Evolutionary conservation across 2,113 vertebrate genomes (phyloP), one percentile per base, ranked within the genome.

Genomic region (Meleagris gallopavo): DNA sequence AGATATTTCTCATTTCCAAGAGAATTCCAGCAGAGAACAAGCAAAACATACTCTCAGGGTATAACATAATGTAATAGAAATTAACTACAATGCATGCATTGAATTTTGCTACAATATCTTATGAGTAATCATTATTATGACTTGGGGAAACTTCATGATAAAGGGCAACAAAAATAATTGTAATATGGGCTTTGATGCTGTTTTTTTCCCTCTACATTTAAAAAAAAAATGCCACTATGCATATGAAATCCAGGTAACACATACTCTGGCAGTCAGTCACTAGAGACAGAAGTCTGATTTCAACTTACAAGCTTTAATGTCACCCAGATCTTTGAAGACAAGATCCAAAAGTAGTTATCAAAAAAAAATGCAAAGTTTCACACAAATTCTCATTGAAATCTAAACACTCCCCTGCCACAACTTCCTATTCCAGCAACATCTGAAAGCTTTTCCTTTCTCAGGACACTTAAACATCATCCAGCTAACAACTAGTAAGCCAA

Each of bases 1-100:
- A 87, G 38, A 61, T 22, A 57, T 45, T 81, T 89, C 60, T 80
- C 57, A 93, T 92, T 91, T 93, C 71, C 40, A 95, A 94, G 60
- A 93, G 65, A 76, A 94, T 58, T 65, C 58, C 93, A 93, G 69
- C 50, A 67, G 94, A 92, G 90, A 89, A 88, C 46, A 86, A 93
- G 76, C 29, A 71, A 77, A 87, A 91, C 36, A 81, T 72, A 86
- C 43, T 95, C 70, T 66, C 79, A 55, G 58, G 29, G 94, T 86
- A 74, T 62, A 92, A 61, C 18, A 91, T 54, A 92, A 88, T 76
- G 55, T 46, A 90, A 69, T n/a, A 93, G 40, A 97, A 95, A 96
- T 93, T 92, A 94, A 82, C 38, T 65, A 72, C 30, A 90, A 66
- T 2, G 22, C 81, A 95, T 55, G 32, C 20, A 46, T 3, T 77